Evolutionary conservation across 1,140 invertebrate species (phyloP), one percentile per base, ranked within the genome.

Genomic region (Agrilus planipennis): DNA sequence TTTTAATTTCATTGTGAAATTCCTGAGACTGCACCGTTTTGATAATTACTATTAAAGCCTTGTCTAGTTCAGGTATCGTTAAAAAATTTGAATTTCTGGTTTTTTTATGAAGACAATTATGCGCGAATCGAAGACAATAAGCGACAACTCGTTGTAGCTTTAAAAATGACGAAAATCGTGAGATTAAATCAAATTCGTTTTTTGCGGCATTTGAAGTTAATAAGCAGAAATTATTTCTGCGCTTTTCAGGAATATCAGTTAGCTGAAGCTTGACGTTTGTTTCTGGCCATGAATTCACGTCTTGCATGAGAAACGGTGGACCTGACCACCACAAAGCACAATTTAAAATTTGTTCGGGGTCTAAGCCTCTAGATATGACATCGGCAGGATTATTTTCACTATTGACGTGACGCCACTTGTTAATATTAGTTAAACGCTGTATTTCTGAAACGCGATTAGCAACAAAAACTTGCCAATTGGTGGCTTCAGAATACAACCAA

Each of bases 1-100:
- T 17, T 7, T 34, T n/a, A n/a, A 35, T 11, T 21, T 48, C 46
- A 2, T 17, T 2, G 11, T 15, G 15, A 35, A 41, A 48, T 2
- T 4, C 7, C 17, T 34, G 0, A n/a, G 10, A 4, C 23, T 48
- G 46, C 16, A 19, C 22, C 11, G 41, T 6, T 28, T 39, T 28
- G 0, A 45, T 17, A 16, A 47, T 6, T 11, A 18, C 20, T 12
- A 9, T 31, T 7, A 5, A 10, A 2, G 44, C 34, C 15, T 20
- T 2, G 9, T 11, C n/a, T 4, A 42, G 12, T 32, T 32, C 31
- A 7, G 15, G 7, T 27, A 27, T 12, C 7, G 23, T 27, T 27
- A 27, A 27, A 27, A 9, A 12, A 9, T 27, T 12, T 27, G n/a
- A n/a, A n/a, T 27, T 27, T 27, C 7, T 9, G 7, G 7, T 32